Evolutionary conservation across 2,888 invertebrate species (phyloP), one percentile per base, ranked within the genome.

Genomic region (Amiota mariae): DNA sequence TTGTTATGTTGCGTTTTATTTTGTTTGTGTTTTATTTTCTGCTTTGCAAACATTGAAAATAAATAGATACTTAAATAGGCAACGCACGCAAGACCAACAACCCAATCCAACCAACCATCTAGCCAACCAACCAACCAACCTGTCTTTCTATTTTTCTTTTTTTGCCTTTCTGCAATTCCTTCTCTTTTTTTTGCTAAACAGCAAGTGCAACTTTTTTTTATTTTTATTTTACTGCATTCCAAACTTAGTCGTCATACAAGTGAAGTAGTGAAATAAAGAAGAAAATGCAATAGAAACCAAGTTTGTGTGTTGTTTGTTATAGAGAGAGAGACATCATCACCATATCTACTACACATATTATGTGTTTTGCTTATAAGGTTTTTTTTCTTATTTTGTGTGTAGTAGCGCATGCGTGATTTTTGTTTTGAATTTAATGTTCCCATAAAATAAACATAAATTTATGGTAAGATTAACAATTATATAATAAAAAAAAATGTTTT

Each of bases 381-480:
- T 18, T 11, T n/a, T 66, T 11, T n/a, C 18, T 66, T 36, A 11
- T 13, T 46, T 64, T 71, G 13, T 71, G 49, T 9, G 56, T 71
- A 8, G 24, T 71, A 61, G 71, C 59, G 71, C 71, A 71, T 71
- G 71, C 71, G 71, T 61, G 48, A 49, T 61, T 24, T 71, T 59
- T 68, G 68, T 56, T 51, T 56, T 54, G 68, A 68, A 68, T 71
- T 71, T 49, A 18, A 68, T 61, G 71, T 24, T 61, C 2, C 36
- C 36, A 36, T 36, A 6, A 6, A 6, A 36, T 36, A 36, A 36
- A 36, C 36, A 36, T 36, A 36, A 36, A 36, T 36, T 36, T 36
- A n/a, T n/a, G 36, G 8, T 36, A 36, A 6, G 36, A 36, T 36
- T 2, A 36, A 6, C 36, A 36, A 36, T 36, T 36, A 36, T 36